Evolutionary conservation across 2,113 vertebrate species (phyloP), one percentile per base, ranked within the genome.

Genomic region (Leptosomus discolor): DNA sequence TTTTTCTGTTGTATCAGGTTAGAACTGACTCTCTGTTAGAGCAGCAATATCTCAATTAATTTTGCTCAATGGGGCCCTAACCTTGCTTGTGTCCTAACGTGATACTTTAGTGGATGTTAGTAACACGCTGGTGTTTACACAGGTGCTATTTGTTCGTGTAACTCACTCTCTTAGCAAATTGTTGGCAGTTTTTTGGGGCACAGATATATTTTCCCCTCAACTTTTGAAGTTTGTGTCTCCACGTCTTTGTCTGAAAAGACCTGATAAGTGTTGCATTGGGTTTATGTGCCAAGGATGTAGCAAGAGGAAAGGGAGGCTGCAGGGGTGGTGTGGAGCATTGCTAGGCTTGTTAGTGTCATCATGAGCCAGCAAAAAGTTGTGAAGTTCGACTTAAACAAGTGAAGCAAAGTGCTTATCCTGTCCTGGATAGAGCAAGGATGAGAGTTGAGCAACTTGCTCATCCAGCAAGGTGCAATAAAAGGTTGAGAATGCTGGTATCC

Each of bases 301-400:
- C 34, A 37, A 0, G 15, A 7, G 36, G 10, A 30, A 36, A 5
- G 2, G 5, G 6, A 2, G 8, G 9, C 24, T 85, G 7, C 12
- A 43, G 23, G 15, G 20, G n/a, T n/a, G n/a, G n/a, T n/a, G n/a
- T n/a, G n/a, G n/a, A n/a, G n/a, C n/a, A n/a, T n/a, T n/a, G n/a
- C n/a, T n/a, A n/a, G n/a, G n/a, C n/a, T n/a, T n/a, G n/a, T n/a
- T n/a, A n/a, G n/a, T n/a, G n/a, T n/a, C n/a, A n/a, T n/a, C n/a
- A n/a, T n/a, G n/a, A n/a, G n/a, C n/a, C n/a, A n/a, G n/a, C n/a
- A n/a, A n/a, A n/a, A n/a, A n/a, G n/a, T n/a, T n/a, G n/a, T n/a
- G n/a, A n/a, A n/a, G n/a, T n/a, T n/a, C n/a, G n/a, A n/a, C n/a
- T n/a, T n/a, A n/a, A n/a, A n/a, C n/a, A n/a, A n/a, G n/a, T n/a